These are phyloP conservation scores for Crotalus tigris DNA, from an alignment of 2,113 vertebrate genomes.

Conservation along the genomic window DNA sequence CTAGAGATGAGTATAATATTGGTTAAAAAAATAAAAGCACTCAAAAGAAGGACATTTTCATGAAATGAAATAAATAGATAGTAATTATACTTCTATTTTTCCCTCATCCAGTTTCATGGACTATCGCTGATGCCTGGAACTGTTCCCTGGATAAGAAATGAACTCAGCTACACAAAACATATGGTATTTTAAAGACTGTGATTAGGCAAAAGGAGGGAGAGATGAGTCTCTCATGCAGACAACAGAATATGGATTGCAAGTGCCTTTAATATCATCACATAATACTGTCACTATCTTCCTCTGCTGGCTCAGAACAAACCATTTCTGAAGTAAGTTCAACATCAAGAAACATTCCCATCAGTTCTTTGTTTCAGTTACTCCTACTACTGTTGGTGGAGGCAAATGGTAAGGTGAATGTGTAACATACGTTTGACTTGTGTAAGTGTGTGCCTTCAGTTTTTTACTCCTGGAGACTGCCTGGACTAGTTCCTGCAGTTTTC, in stretches of 20 bases:
- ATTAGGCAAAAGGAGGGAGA: neutral
- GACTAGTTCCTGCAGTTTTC: neutral
- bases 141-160: neutral
- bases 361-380: neutral
- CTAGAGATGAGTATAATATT: neutral
- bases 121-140: neutral
- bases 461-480: neutral
- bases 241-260: fast-evolving
- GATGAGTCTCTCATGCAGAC: fast-evolving
- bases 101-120: neutral
- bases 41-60: neutral
- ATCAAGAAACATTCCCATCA: neutral
- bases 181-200: neutral
- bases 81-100: neutral
- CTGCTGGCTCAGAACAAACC: no score
- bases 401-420: no score
- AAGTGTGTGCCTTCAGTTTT: neutral
- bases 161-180: neutral
- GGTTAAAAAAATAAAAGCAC: neutral
- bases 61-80: neutral
- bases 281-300: neutral
- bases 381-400: neutral
- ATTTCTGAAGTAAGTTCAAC: neutral
- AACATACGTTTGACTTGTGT: neutral
- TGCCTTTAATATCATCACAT: neutral